Base-by-base conservation (phyloP, 2,888 invertebrate species). In the Lordiphosa fenestrarum region DNA sequence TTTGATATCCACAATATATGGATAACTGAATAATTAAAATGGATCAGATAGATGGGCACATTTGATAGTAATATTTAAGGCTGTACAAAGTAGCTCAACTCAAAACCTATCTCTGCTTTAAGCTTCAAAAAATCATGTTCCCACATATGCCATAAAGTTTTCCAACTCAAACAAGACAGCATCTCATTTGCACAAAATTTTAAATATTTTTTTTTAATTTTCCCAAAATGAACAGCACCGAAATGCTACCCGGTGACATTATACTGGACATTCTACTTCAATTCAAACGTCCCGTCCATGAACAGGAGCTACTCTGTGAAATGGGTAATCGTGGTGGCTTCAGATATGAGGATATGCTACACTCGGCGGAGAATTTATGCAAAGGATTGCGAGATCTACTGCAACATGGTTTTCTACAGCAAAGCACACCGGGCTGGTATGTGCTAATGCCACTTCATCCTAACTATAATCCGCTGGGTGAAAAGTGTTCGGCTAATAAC, bases 381-480 rank as follows among this genome's bases (percentile, higher is more conserved):
- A 4, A 4, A 4, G 10, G 39, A 1, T 19, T 39, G 2, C 10
- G 19, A 2, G 10, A 39, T 9, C 10, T 39, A 19, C 19, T 39
- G 7, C 0, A 19, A 9, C 39, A 19, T 4, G 19, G 19, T 10
- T 39, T 10, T 13, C 6, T 39, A 0, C 10, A 19, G 5, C 10
- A 39, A 39, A 39, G 4, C 15, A 9, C 15, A 39, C 19, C 19
- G 5, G 39, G 39, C 4, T 39, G 39, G 39, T 39, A 39, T 39
- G 10, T 19, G 2, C 10, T 10, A 39, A 5, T 6, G 15, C 39
- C 39, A 4, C 19, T 19, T 1, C 4, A 39, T 1, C 9, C 4
- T 10, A 10, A 19, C 2, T 39, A 19, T 5, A 39, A 39, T 39
- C 39, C 39, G 4, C 19, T 10, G 19, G 39, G 15, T 9, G 10